These are phyloP conservation scores for Lochmaea crataegi DNA, from an alignment of 2,888 invertebrate species.

Conservation along the genomic window DNA sequence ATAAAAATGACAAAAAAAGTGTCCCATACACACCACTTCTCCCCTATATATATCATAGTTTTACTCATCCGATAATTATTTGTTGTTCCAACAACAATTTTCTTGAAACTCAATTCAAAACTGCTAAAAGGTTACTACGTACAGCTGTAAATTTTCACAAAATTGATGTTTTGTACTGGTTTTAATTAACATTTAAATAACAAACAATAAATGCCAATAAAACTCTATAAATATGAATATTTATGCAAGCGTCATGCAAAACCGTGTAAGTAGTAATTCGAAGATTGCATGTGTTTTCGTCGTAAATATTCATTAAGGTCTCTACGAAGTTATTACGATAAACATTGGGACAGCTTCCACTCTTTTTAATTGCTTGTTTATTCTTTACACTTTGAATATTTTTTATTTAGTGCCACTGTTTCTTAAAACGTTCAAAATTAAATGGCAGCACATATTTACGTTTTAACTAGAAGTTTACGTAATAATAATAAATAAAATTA, in stretches of 20 bases:
- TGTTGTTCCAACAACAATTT: no score
- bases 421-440: not conserved
- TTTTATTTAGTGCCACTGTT: constrained; percentile 26
- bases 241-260: constrained; percentile 28
- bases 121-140: not conserved
- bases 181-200: constrained; percentile 6
- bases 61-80: no score
- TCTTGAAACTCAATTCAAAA: no score
- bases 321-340: constrained; percentile 43
- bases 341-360: constrained; percentile 43
- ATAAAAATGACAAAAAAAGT: no score
- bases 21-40: no score
- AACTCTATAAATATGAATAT: constrained; percentile 15
- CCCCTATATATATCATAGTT: no score
- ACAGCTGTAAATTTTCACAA: not conserved
- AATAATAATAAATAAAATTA: not conserved
- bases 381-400: constrained; percentile 29
- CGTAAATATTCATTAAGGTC: constrained; percentile 47
- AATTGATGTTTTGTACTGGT: not conserved
- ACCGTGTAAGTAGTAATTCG: constrained; percentile 26
- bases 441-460: not conserved
- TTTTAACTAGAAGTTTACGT: not conserved
- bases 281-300: constrained; percentile 40
- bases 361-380: constrained; percentile 42
- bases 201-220: constrained; percentile 12